These are phyloP conservation scores for Arrhopalites spinosus DNA, from an alignment of 2,888 invertebrate species.

Conservation along the genomic window DNA sequence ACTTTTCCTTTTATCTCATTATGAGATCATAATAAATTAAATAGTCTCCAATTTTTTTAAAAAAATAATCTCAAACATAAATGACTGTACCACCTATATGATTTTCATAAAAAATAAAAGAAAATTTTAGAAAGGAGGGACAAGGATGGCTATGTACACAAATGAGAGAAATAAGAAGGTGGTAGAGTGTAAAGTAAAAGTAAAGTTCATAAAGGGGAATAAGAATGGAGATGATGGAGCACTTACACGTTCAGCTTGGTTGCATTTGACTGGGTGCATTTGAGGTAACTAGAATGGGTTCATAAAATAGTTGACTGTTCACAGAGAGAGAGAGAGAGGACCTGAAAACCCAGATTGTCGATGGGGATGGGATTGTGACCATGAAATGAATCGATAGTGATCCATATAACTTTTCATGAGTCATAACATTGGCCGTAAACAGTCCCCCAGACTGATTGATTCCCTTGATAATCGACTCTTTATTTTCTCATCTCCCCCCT, in stretches of 20 bases:
- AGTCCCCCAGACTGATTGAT: background rate
- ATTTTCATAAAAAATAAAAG: no score
- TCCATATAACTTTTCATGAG: slow-evolving; percentile 6
- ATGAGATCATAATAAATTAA: no score
- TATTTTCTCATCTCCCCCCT: background rate
- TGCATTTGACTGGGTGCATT: background rate
- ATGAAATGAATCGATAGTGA: slow-evolving; percentile 10
- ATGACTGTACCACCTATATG: no score
- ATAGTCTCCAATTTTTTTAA: no score
- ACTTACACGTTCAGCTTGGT: slow-evolving; percentile 1
- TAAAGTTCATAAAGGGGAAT: background rate
- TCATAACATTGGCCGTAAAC: background rate
- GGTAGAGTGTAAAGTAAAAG: no score
- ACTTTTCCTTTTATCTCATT: no score
- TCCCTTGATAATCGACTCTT: background rate
- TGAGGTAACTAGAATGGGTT: background rate
- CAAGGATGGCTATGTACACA: no score
- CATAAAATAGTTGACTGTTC: background rate
- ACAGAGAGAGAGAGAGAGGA: background rate
- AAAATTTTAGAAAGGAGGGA: no score
- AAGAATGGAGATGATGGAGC: background rate
- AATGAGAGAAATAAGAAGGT: no score
- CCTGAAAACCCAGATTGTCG: background rate
- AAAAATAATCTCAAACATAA: no score
- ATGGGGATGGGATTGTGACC: background rate